A percentile compares a stretch with the other conserved stretches of the same genome.
Evolutionary conservation across 2,888 invertebrate species (phyloP).

Genomic region (Willowsia nigromaculata): DNA sequence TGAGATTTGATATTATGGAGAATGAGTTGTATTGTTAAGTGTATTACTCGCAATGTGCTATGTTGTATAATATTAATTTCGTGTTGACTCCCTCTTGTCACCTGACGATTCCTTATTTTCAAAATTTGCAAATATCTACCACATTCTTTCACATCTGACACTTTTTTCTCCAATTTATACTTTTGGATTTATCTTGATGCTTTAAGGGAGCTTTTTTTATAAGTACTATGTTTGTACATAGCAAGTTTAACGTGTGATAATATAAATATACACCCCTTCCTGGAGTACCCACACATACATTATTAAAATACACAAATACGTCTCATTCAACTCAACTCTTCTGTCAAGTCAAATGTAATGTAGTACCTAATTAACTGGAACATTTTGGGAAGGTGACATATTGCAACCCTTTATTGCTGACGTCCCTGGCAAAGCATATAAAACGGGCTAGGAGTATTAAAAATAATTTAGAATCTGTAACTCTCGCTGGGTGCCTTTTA

Average conservation of each 20-base stretch:
- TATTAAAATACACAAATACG: neutral
- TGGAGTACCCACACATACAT: neutral
- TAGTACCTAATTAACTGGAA: conserved; percentile 33
- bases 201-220: neutral
- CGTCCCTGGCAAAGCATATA: neutral
- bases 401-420: neutral
- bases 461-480: neutral
- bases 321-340: neutral
- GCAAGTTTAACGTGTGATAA: neutral
- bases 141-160: conserved; percentile 20
- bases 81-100: conserved; percentile 56
- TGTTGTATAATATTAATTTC: conserved; percentile 20
- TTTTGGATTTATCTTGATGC: neutral
- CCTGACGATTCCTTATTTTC: conserved; percentile 33
- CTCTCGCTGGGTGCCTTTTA: conserved; percentile 16
- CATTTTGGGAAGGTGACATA: conserved; percentile 24
- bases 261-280: neutral
- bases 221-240: neutral
- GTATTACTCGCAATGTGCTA: conserved; percentile 39
- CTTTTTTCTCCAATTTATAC: neutral
- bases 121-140: conserved; percentile 29
- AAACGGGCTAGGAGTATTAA: too few species aligned
- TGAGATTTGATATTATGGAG: conserved; percentile 14
- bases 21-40: neutral
- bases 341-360: conserved; percentile 39